phyloP scores from a whole-genome alignment of 1,140 invertebrate genomes.

The Bombus waltoni region DNA sequence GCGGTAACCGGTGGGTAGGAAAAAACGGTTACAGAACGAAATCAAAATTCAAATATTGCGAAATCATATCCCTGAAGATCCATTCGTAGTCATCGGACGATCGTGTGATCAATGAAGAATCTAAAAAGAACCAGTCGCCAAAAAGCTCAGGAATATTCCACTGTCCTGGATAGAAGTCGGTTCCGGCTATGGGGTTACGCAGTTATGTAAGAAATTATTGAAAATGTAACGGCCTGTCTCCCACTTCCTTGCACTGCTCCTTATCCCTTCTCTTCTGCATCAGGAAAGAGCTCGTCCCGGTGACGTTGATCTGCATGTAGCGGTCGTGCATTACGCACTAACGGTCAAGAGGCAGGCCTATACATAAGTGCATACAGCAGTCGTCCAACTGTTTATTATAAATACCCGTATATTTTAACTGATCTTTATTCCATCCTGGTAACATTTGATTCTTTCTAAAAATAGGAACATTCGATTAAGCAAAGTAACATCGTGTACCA shows the following conservation, averaged over 20 bases:
- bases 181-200: conserved; percentile 37
- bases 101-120: background rate
- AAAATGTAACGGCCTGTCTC: conserved; percentile 65
- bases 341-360: conserved; percentile 61
- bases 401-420: background rate
- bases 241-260: conserved; percentile 11
- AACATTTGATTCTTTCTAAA: background rate
- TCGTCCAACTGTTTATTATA: conserved; percentile 19
- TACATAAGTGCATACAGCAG: conserved; percentile 55
- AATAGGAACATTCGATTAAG: background rate
- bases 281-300: conserved; percentile 47
- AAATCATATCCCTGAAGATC: background rate
- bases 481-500: background rate
- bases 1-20: too few species aligned
- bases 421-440: background rate
- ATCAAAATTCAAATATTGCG: background rate
- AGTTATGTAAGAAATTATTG: conserved; percentile 70
- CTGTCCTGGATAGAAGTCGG: conserved; percentile 33
- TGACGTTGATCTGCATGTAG: conserved; percentile 67
- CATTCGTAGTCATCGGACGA: background rate
- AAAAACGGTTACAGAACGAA: background rate
- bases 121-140: background rate
- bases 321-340: conserved; percentile 67
- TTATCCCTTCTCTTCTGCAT: conserved; percentile 35
- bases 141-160: conserved; percentile 45